phyloP scores from a whole-genome alignment of 2,797 vertebrate genomes.

The Smutsia gigantea region DNA sequence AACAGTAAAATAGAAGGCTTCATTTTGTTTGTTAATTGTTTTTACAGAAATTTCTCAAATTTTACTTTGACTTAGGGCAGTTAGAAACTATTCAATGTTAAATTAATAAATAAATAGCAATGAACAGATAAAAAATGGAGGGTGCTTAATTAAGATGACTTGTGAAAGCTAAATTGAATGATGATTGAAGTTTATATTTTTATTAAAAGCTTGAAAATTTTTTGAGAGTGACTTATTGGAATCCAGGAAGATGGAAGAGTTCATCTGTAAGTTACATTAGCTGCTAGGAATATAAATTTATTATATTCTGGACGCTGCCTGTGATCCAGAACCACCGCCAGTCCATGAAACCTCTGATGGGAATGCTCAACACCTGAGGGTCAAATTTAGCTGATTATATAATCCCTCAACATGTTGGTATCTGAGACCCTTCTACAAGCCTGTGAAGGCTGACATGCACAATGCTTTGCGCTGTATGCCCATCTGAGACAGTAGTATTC shows the following conservation, averaged over 20 bases:
- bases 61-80: conserved; percentile 21
- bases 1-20: background rate
- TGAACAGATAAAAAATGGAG: background rate
- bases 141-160: background rate
- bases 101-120: background rate
- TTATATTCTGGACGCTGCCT: background rate
- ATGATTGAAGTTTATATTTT: background rate
- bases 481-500: background rate
- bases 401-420: background rate
- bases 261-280: background rate
- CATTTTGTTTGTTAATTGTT: background rate
- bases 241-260: background rate
- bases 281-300: background rate
- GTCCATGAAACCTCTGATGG: background rate
- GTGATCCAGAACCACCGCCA: background rate
- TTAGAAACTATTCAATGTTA: conserved; percentile 5
- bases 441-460: background rate
- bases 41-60: background rate
- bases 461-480: background rate
- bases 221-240: background rate
- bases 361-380: background rate
- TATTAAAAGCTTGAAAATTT: conserved; percentile 15
- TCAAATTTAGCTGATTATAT: background rate
- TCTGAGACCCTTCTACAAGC: background rate
- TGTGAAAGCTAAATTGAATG: background rate